Base-by-base conservation (phyloP, 2,797 vertebrate genomes). In the Microctenopoma steveboyesi region DNA sequence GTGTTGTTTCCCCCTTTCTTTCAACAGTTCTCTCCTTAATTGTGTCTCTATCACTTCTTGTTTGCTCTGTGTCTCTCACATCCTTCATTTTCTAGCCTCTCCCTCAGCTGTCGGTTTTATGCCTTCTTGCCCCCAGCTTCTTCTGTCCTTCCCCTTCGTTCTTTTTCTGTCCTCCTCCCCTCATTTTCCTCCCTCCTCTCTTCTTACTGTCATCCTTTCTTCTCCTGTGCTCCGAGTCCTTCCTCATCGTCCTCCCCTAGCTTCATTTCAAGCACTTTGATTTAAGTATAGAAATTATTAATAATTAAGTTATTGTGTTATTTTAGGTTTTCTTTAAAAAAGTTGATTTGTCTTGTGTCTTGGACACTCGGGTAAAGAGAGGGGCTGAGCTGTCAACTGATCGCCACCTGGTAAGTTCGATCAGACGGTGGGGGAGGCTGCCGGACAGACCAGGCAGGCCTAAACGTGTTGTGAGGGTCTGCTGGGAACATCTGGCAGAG, bases 11-110 rank as follows among this genome's bases (percentile, higher is more conserved):
- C 27, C 37, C 25, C 10, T 37, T 10, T 25, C 51, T 35, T 12
- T 60, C 76, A 69, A 76, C 73, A 58, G 45, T 72, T 40, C 22
- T 64, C 22, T 25, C 49, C 58, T 18, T 18, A n/a, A 54, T 35
- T 27, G 55, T 42, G 52, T 64, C 55, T 64, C 56, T 18, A 35
- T 65, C 69, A 54, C 18, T 57, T 18, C 35, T 25, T 1, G 40
- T 50, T 55, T 53, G 14, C 47, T 33, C 48, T n/a, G 6, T 65
- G 27, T 67, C 40, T n/a, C 12, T 12, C 18, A 14, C 7, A 22
- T 22, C 22, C 22, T 22, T 47, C 12, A 2, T 37, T 37, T 45
- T 55, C 11, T 43, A 30, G 12, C 43, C 37, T 64, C 30, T 40
- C 46, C 47, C 52, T 48, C 39, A 42, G 28, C 42, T 45, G 7